These are phyloP conservation scores for Tokudaia muenninki DNA, from an alignment of 2,797 vertebrate genomes.

Conservation along the genomic window DNA sequence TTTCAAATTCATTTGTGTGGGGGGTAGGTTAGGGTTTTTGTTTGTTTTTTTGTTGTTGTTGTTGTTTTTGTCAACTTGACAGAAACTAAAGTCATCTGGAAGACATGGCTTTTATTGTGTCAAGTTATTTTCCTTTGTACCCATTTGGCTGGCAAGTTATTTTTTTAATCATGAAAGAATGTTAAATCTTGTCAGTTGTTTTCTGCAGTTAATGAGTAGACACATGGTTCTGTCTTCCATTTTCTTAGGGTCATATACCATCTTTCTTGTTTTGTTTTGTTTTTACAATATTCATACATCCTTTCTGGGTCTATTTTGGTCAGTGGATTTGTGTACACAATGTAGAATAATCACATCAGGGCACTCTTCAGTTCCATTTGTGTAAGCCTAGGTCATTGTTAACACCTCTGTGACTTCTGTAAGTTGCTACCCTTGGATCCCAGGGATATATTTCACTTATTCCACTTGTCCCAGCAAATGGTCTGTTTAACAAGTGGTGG, in stretches of 20 bases:
- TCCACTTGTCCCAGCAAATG: not conserved
- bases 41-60: no score
- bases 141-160: not conserved
- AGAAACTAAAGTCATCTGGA: not conserved
- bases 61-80: not conserved
- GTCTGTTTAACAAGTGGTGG: not conserved
- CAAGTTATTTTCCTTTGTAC: not conserved
- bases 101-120: not conserved
- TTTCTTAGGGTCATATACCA: not conserved
- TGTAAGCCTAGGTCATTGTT: not conserved
- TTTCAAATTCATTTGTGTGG: not conserved
- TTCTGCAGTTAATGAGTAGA: not conserved
- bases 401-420: not conserved
- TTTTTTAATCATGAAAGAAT: not conserved
- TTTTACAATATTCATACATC: not conserved
- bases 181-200: not conserved
- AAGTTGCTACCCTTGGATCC: not conserved
- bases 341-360: not conserved
- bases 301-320: not conserved
- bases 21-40: not conserved
- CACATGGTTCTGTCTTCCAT: not conserved
- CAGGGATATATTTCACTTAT: not conserved
- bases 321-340: not conserved
- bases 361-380: not conserved
- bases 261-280: not conserved